A percentile compares a stretch with the other conserved stretches of the same genome.
These are phyloP conservation scores for Sinonovacula constricta DNA, from an alignment of 1,140 invertebrate genomes.

Conservation along the genomic window DNA sequence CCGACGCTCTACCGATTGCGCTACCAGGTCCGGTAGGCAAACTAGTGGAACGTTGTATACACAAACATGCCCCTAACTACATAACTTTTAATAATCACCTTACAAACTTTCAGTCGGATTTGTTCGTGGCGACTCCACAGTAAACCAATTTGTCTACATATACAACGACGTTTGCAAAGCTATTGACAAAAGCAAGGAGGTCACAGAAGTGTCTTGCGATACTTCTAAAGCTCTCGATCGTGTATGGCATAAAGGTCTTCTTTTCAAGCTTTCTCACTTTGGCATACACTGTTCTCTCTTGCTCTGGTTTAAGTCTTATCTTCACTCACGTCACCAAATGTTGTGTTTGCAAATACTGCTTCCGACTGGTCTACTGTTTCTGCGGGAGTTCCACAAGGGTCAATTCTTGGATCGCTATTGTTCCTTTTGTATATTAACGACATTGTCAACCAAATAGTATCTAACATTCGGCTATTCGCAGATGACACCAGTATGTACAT, in stretches of 20 bases:
- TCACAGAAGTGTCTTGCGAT: slow-evolving; percentile 30
- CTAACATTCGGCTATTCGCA: slow-evolving; percentile 20
- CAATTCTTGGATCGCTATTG: slow-evolving; percentile 31
- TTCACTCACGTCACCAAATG: background rate
- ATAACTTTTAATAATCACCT: background rate
- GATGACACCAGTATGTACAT: slow-evolving; percentile 39
- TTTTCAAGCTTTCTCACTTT: slow-evolving; percentile 19
- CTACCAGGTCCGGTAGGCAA: background rate
- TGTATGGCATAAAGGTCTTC: slow-evolving; percentile 26
- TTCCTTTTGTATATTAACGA: slow-evolving; percentile 52
- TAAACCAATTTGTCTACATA: slow-evolving; percentile 25
- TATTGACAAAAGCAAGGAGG: slow-evolving; percentile 10
- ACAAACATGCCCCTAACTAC: background rate
- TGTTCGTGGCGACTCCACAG: slow-evolving; percentile 13
- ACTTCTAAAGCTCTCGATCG: slow-evolving; percentile 23
- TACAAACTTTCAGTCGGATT: background rate
- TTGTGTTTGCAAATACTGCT: background rate
- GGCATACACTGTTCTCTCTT: slow-evolving; percentile 2
- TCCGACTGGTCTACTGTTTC: background rate
- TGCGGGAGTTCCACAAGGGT: slow-evolving; percentile 43
- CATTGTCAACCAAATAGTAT: slow-evolving; percentile 3
- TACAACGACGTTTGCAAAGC: slow-evolving; percentile 12
- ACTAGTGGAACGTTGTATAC: background rate
- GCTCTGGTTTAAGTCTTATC: slow-evolving; percentile 10
- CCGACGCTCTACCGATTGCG: background rate